phyloP scores from a whole-genome alignment of 1,140 invertebrate genomes.

The Drusus annulatus region DNA sequence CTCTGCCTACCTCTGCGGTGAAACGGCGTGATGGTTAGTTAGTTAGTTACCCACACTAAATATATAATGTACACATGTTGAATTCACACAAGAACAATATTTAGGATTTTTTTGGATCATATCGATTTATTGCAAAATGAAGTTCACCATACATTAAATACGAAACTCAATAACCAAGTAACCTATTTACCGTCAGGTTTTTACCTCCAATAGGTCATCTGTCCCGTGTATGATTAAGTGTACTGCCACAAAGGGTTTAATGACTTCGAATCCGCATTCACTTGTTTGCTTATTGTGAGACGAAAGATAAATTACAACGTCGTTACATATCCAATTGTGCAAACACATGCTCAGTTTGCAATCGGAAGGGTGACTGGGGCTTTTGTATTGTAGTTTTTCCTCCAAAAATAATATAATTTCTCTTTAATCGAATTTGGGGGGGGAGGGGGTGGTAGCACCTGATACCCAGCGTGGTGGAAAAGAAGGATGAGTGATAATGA shows the following conservation, averaged over 20 bases:
- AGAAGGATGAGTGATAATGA: constrained; percentile 3
- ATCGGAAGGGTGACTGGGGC: constrained; percentile 51
- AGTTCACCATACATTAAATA: too few species aligned
- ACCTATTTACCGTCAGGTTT: too few species aligned
- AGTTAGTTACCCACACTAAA: too few species aligned
- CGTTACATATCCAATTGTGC: constrained; percentile 52
- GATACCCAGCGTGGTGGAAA: constrained; percentile 28
- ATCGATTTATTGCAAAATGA: too few species aligned
- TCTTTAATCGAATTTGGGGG: constrained; percentile 47
- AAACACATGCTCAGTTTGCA: constrained; percentile 53
- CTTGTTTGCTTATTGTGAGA: constrained; percentile 48
- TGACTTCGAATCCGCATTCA: constrained; percentile 14
- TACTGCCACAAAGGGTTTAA: constrained; percentile 27
- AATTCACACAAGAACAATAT: too few species aligned
- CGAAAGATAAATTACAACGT: constrained; percentile 55
- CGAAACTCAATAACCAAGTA: too few species aligned
- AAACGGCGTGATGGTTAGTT: too few species aligned
- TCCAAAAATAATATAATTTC: constrained; percentile 41
- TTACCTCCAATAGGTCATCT: background rate
- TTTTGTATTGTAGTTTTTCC: constrained; percentile 31
- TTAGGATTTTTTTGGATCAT: too few species aligned
- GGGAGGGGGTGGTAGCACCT: constrained; percentile 26
- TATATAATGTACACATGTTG: too few species aligned
- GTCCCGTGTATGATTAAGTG: background rate
- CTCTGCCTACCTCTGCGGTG: too few species aligned